phyloP scores from a whole-genome alignment of 2,113 vertebrate genomes.

The Cacatua alba region DNA sequence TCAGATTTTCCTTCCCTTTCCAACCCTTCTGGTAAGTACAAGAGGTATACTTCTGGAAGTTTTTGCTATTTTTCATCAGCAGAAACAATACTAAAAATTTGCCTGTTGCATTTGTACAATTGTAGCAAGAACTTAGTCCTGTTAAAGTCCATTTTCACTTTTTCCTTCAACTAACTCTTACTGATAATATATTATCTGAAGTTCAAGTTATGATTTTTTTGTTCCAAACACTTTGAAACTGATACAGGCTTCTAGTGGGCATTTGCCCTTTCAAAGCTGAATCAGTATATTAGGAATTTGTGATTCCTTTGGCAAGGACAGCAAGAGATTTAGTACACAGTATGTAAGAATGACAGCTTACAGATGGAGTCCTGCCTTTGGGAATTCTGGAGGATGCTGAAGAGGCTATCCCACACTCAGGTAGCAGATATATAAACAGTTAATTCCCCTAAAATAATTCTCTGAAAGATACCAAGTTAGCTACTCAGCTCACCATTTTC shows the following conservation, averaged over 20 bases:
- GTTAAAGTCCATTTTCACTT: not conserved
- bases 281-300: not conserved
- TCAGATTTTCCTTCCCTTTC: not conserved
- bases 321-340: not conserved
- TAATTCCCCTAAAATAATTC: conserved; percentile 43
- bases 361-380: not conserved
- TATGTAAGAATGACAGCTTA: not conserved
- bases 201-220: not conserved
- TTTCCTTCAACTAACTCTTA: not conserved
- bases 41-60: not conserved
- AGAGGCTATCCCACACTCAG: not conserved
- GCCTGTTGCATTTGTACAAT: not conserved
- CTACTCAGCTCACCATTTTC: conserved; percentile 24
- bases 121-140: not conserved
- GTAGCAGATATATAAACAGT: conserved; percentile 5
- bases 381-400: not conserved
- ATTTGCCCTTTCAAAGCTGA: not conserved
- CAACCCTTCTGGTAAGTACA: not conserved
- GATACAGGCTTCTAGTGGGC: not conserved
- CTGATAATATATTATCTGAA: not conserved
- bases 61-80: not conserved
- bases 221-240: not conserved
- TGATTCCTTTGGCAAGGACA: not conserved
- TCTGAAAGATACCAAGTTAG: conserved; percentile 31
- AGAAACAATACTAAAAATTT: not conserved